These are phyloP conservation scores for Osmerus mordax DNA, from an alignment of 2,113 vertebrate genomes.

Conservation along the genomic window DNA sequence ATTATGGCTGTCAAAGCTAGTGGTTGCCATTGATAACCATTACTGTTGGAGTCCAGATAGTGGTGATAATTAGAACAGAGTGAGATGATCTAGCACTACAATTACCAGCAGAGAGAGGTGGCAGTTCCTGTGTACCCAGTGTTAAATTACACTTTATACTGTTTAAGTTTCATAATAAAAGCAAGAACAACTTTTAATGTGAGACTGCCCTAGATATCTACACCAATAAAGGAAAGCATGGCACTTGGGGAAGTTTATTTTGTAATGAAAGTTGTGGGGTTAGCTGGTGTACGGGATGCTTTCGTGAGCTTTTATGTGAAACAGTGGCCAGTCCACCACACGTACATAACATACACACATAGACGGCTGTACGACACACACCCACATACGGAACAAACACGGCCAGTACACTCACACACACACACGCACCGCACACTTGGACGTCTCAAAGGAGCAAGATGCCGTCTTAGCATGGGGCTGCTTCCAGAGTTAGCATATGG, in stretches of 20 bases:
- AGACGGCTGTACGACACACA: too few species aligned
- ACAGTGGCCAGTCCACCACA: too few species aligned
- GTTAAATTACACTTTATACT: slow-evolving; percentile 39
- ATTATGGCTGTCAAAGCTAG: slow-evolving; percentile 51
- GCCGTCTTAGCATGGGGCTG: too few species aligned
- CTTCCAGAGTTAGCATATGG: too few species aligned
- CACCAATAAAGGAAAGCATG: neutral
- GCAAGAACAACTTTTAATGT: slow-evolving; percentile 41
- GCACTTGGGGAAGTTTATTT: neutral
- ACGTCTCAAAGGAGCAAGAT: too few species aligned
- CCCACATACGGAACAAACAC: too few species aligned
- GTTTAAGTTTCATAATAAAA: slow-evolving; percentile 45
- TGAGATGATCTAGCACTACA: slow-evolving; percentile 58
- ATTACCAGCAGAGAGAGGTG: slow-evolving; percentile 56
- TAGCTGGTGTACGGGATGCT: too few species aligned
- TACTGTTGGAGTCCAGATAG: slow-evolving; percentile 55
- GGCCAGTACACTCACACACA: too few species aligned
- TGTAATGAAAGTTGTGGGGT: neutral
- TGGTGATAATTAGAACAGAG: slow-evolving; percentile 48
- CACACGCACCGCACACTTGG: too few species aligned
- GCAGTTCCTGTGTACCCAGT: slow-evolving; percentile 31
- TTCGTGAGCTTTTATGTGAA: too few species aligned
- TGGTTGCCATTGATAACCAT: slow-evolving; percentile 55
- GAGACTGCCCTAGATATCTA: slow-evolving; percentile 12
- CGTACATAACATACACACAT: too few species aligned